Conservation (phyloP, 2,113 vertebrate species). For the Pseudonaja textilis region DNA sequence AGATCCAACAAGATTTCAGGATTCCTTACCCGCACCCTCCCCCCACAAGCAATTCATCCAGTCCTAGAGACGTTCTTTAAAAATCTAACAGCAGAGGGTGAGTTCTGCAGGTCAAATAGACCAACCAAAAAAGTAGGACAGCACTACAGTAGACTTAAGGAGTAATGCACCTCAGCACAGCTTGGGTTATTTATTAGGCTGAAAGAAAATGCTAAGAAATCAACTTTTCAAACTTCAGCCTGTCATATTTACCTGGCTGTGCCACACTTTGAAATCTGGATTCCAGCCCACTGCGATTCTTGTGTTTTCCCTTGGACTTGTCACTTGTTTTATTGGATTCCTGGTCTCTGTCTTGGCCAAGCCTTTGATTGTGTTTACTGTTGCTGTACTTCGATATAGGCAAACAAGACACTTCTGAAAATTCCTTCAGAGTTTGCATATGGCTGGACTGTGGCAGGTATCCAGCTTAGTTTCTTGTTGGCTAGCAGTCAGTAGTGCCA, state of each 20-base stretch:
- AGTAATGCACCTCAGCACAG: no score
- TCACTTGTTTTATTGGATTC: neutral
- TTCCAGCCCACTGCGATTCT: neutral
- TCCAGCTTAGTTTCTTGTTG: neutral
- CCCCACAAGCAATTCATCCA: neutral
- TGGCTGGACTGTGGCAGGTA: neutral
- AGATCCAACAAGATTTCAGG: neutral
- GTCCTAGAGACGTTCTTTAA: neutral
- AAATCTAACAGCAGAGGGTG: neutral
- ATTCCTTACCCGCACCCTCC: neutral
- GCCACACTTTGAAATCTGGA: neutral
- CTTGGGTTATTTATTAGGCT: neutral
- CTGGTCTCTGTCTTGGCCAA: neutral
- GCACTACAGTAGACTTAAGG: neutral
- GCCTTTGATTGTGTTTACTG: neutral
- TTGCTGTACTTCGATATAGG: neutral
- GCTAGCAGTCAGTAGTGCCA: neutral
- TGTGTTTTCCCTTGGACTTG: neutral
- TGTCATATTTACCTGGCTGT: neutral
- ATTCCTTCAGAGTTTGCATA: neutral
- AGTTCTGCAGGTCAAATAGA: neutral
- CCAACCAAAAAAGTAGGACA: neutral
- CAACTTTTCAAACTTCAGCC: neutral
- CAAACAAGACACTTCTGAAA: neutral
- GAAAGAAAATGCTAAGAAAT: neutral